phyloP scores from a whole-genome alignment of 37 sponge, comb jelly and placozoan genomes.

The Cliona cf. orientalis region DNA sequence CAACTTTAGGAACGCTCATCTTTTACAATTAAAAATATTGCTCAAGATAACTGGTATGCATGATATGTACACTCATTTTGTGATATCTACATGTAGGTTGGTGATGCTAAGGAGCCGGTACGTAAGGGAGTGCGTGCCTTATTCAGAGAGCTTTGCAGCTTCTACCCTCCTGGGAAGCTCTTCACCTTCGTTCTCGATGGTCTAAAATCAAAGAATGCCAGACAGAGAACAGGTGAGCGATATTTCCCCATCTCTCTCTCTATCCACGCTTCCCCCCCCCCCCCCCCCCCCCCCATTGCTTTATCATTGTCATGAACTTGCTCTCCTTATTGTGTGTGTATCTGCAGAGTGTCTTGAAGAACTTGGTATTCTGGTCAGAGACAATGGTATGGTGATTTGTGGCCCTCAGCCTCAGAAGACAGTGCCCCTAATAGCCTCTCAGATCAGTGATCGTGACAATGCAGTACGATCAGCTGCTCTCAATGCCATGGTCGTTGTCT shows the following conservation, averaged over 20 bases:
- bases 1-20: too few relatives aligned
- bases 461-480: conserved; percentile 86
- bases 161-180: conserved; percentile 85
- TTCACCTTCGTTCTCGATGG: conserved; percentile 84
- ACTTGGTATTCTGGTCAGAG: conserved; percentile 84
- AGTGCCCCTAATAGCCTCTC: conserved; percentile 68
- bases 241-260: neutral
- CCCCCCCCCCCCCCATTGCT: neutral
- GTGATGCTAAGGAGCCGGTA: conserved; percentile 91
- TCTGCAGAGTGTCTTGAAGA: conserved; percentile 85
- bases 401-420: conserved; percentile 86
- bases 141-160: conserved; percentile 76
- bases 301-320: too few relatives aligned
- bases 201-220: conserved; percentile 84
- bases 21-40: too few relatives aligned
- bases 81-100: conserved; percentile 67
- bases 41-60: too few relatives aligned
- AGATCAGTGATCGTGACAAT: conserved; percentile 89
- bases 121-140: conserved; percentile 82
- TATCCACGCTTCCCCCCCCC: neutral
- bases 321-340: too few relatives aligned
- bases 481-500: conserved; percentile 88
- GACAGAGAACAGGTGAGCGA: conserved; percentile 77
- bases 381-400: conserved; percentile 87
- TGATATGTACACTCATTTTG: neutral